These are phyloP conservation scores for Idaea dimidiata DNA, from an alignment of 2,888 invertebrate genomes.

Conservation along the genomic window DNA sequence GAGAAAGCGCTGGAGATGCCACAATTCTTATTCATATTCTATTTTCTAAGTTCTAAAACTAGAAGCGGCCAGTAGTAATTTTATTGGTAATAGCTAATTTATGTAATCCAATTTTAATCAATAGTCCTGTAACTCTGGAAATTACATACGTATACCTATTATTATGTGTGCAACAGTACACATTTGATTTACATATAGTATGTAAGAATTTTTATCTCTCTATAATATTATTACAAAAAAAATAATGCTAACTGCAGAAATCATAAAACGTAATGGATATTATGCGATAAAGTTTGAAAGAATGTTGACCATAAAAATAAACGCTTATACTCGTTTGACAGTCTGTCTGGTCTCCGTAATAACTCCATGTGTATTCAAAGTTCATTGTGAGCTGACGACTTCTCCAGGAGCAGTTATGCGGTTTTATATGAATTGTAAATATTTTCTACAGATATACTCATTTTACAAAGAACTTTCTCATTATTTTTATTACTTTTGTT, in stretches of 20 bases:
- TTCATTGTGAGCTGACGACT: slow-evolving; percentile 11
- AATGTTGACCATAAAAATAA: slow-evolving; percentile 12
- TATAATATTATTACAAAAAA: not conserved
- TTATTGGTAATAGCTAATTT: not conserved
- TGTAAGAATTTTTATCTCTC: not conserved
- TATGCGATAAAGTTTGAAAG: not conserved
- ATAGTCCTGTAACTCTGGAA: not conserved
- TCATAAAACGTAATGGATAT: slow-evolving; percentile 1
- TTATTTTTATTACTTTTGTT: too few species aligned
- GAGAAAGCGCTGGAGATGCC: too few species aligned
- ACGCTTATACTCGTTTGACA: slow-evolving; percentile 16
- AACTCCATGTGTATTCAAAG: slow-evolving; percentile 34
- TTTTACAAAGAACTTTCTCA: too few species aligned
- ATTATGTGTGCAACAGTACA: not conserved
- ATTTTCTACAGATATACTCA: slow-evolving; percentile 5
- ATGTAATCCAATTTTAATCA: not conserved
- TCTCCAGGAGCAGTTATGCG: slow-evolving; percentile 2
- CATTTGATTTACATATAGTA: not conserved
- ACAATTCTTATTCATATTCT: too few species aligned
- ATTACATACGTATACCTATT: not conserved
- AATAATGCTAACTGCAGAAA: slow-evolving; percentile 29
- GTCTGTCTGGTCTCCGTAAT: slow-evolving; percentile 29
- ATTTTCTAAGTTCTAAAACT: too few species aligned
- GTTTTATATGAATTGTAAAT: slow-evolving; percentile 10
- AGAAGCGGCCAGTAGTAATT: not conserved